phyloP scores from a whole-genome alignment of 2,113 vertebrate species.

The Labeo catla region DNA sequence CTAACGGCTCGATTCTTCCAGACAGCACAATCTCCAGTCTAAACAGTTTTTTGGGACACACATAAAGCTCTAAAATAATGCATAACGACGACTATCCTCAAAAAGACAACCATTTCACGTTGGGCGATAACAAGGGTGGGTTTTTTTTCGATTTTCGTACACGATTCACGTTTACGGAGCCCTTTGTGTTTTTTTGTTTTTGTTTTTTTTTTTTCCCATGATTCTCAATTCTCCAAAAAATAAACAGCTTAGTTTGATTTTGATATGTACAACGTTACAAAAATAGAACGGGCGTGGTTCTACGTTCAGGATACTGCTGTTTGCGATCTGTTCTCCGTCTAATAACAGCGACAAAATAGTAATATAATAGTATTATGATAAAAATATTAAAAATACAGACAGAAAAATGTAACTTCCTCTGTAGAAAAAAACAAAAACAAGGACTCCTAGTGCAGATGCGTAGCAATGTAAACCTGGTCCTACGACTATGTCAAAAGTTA shows the following conservation, averaged over 20 bases:
- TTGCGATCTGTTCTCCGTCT: constrained; percentile 55
- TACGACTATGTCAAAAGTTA: constrained; percentile 87
- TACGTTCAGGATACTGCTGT: constrained; percentile 52
- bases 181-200: constrained; percentile 42
- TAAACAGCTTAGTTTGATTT: constrained; percentile 43
- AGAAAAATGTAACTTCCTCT: constrained; percentile 74
- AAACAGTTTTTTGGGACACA: constrained; percentile 28
- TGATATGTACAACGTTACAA: constrained; percentile 55
- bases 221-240: constrained; percentile 39
- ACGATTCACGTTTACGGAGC: constrained; percentile 43
- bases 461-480: constrained; percentile 96
- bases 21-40: constrained; percentile 10
- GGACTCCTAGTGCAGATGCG: constrained; percentile 92
- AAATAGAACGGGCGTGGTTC: constrained; percentile 26
- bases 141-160: constrained; percentile 22
- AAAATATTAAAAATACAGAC: constrained; percentile 74
- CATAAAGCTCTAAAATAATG: constrained; percentile 51
- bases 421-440: constrained; percentile 71
- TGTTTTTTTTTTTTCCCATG: not conserved
- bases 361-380: constrained; percentile 68
- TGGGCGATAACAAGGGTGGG: constrained; percentile 13
- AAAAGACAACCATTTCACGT: constrained; percentile 32
- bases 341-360: constrained; percentile 71
- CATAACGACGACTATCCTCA: constrained; percentile 23
- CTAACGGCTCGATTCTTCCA: not conserved